These are phyloP conservation scores for Trididemnum clinides DNA, from an alignment of 23 tunicate genomes.

Conservation along the genomic window DNA sequence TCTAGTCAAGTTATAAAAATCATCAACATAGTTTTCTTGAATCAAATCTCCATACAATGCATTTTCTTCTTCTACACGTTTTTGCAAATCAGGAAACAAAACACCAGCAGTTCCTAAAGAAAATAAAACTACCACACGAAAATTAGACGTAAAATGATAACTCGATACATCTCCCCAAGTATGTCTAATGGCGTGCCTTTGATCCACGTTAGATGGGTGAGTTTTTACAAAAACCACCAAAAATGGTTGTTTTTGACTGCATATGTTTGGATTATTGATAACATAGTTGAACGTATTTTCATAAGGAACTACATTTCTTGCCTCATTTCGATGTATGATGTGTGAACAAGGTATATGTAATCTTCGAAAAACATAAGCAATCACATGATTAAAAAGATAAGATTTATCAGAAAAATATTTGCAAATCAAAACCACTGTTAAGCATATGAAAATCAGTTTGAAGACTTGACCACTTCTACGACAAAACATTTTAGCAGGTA, in stretches of 20 bases:
- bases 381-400: not conserved
- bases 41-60: conserved; percentile 32
- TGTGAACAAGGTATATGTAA: not conserved
- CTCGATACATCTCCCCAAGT: conserved; percentile 54
- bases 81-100: not conserved
- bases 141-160: not conserved
- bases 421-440: not conserved
- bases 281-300: conserved; percentile 9
- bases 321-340: not conserved
- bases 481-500: not conserved
- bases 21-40: conserved; percentile 54
- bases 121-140: conserved; percentile 42
- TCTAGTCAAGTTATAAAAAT: conserved; percentile 61
- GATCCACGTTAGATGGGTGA: conserved; percentile 35
- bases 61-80: conserved; percentile 28
- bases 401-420: not conserved
- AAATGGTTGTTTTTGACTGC: conserved; percentile 22
- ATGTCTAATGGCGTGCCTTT: conserved; percentile 44
- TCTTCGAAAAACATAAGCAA: not conserved
- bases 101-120: conserved; percentile 12
- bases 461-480: not conserved
- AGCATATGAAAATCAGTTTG: not conserved
- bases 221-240: conserved; percentile 60
- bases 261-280: conserved; percentile 35
- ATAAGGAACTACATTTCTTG: not conserved